Base-by-base conservation (phyloP, 2,113 vertebrate species). In the Semicossyphus pulcher region DNA sequence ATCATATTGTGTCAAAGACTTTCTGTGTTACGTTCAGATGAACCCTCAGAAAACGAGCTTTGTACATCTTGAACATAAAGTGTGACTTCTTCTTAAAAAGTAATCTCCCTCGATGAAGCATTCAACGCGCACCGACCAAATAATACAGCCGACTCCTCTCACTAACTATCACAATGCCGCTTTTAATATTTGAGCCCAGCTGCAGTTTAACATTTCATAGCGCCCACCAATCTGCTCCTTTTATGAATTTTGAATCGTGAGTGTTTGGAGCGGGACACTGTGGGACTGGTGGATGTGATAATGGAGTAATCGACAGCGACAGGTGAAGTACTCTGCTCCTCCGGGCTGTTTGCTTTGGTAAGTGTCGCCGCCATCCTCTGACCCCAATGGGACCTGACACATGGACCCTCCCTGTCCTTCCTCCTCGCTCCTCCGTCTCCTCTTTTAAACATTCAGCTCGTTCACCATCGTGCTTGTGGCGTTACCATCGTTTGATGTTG, bases 331-430 rank as follows among this genome's bases (percentile, higher is more conserved):
- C 88, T 87, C 78, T 81, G 81, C 76, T 86, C 76, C 82, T 87
- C 82, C 58, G 57, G 70, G 83, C 85, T 86, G 91, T 89, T 89
- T 87, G 84, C 85, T 86, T 84, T 89, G 88, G 85, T 92, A 88
- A 90, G 83, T 83, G 89, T 87, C 85, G 72, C 67, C 32, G 26
- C 85, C 66, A 60, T 90, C 20, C 7, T 65, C 72, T 91, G 90
- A 91, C 89, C 91, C 86, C 90, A 91, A 91, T 91, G 88, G 86
- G 90, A 91, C 76, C 34, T 91, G 91, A 91, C 90, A 92, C 80
- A 58, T 76, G 70, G 80, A 80, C 80, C 76, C 71, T 66, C 86
- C 53, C 72, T 54, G 76, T 81, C 60, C 73, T 57, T 47, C 72
- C 58, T 36, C 72, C 37, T 76, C 56, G n/a, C 32, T 41, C 66